These are phyloP conservation scores for Troides oblongomaculatus DNA, from an alignment of 2,888 invertebrate genomes.

Conservation along the genomic window DNA sequence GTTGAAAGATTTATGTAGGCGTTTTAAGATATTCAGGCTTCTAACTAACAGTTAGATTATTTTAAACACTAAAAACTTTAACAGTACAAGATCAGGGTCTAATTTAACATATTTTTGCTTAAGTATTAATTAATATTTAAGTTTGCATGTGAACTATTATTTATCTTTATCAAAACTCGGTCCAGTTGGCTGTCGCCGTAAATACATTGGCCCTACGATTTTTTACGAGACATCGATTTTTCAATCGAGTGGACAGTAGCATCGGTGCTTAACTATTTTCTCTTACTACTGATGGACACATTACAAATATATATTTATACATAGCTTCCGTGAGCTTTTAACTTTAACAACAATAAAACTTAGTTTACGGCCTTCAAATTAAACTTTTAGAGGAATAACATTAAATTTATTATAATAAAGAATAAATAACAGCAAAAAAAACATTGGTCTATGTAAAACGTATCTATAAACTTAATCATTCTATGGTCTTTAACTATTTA, in stretches of 20 bases:
- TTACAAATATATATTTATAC: too few species aligned
- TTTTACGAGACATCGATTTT: slow-evolving; percentile 47
- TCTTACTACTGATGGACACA: neutral
- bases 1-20: too few species aligned
- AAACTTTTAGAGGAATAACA: neutral
- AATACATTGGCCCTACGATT: slow-evolving; percentile 51
- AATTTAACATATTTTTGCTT: too few species aligned
- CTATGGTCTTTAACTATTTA: neutral
- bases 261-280: slow-evolving; percentile 1
- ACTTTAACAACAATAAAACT: neutral
- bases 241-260: slow-evolving; percentile 33
- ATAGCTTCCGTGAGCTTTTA: neutral
- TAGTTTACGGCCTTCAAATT: neutral
- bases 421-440: neutral
- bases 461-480: neutral
- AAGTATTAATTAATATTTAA: neutral
- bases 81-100: too few species aligned
- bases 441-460: neutral
- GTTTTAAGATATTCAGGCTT: too few species aligned
- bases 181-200: slow-evolving; percentile 50
- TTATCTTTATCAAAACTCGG: slow-evolving; percentile 60
- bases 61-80: too few species aligned
- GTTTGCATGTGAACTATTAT: neutral
- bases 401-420: neutral
- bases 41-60: too few species aligned